phyloP scores from a whole-genome alignment of 2,888 invertebrate genomes.

The Drosophila algonquin region DNA sequence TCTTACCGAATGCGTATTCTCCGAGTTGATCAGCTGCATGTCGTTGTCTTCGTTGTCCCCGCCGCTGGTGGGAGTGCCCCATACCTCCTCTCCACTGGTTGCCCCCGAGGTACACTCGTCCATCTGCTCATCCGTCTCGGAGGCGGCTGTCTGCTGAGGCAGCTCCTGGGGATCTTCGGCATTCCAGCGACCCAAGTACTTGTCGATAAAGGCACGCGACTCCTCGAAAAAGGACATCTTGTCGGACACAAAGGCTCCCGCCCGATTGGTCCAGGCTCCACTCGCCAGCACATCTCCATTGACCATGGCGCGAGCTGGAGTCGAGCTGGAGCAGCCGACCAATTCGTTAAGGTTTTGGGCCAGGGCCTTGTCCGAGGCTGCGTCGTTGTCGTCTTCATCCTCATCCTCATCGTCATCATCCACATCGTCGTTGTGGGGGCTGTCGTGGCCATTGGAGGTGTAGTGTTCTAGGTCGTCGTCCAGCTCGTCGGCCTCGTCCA shows the following conservation, averaged over 20 bases:
- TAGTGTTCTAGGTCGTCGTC: conserved; percentile 84
- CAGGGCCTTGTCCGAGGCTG: conserved; percentile 54
- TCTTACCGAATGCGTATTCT: conserved; percentile 88
- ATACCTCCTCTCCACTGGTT: conserved; percentile 93
- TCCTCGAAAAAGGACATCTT: conserved; percentile 90
- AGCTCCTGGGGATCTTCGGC: conserved; percentile 70
- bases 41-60: conserved; percentile 93
- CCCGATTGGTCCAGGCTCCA: conserved; percentile 89
- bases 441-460: conserved; percentile 59
- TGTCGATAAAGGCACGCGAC: conserved; percentile 84
- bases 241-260: conserved; percentile 92
- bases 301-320: conserved; percentile 19
- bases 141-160: conserved; percentile 34
- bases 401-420: conserved; percentile 84
- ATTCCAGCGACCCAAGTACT: conserved; percentile 86
- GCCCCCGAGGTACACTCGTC: conserved; percentile 92
- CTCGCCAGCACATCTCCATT: conserved; percentile 69
- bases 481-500: conserved; percentile 84
- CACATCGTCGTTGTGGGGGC: conserved; percentile 78
- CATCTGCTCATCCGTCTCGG: conserved; percentile 87
- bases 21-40: conserved; percentile 87
- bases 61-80: conserved; percentile 95
- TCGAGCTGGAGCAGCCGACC: conserved; percentile 42
- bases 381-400: conserved; percentile 56
- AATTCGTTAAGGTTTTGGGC: conserved; percentile 54